Conservation (phyloP, 2,888 invertebrate genomes). For the Galeopsomyia nigrocyanea region DNA sequence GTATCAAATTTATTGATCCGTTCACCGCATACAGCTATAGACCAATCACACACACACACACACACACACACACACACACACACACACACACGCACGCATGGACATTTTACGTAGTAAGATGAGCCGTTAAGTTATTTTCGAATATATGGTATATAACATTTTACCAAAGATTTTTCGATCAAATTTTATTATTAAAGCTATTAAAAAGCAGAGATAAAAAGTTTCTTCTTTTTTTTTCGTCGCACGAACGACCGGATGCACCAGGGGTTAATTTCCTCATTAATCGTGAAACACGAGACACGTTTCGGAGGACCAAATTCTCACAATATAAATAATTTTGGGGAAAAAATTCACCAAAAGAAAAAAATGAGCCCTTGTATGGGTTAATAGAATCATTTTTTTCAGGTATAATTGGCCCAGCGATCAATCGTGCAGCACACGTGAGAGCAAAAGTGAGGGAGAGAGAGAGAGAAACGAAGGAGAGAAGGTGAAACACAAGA, state of each 20-base stretch:
- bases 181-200: too few relatives aligned
- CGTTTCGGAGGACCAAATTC: too few relatives aligned
- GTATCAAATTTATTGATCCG: slow-evolving; percentile 21
- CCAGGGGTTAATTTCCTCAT: too few relatives aligned
- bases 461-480: slow-evolving; percentile 27
- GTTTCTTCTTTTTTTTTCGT: too few relatives aligned
- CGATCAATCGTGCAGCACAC: not conserved
- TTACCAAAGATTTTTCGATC: too few relatives aligned
- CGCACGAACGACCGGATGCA: too few relatives aligned
- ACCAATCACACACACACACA: not conserved
- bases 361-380: slow-evolving; percentile 30
- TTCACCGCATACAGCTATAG: slow-evolving; percentile 14
- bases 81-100: not conserved
- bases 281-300: too few relatives aligned
- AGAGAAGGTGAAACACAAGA: slow-evolving; percentile 32
- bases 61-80: not conserved
- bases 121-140: not conserved
- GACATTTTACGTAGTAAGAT: not conserved
- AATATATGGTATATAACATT: too few relatives aligned
- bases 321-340: too few relatives aligned
- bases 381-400: slow-evolving; percentile 42
- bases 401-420: slow-evolving; percentile 35
- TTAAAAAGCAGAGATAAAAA: too few relatives aligned
- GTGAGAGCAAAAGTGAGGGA: slow-evolving; percentile 8
- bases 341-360: slow-evolving; percentile 16